These are phyloP conservation scores for Enteromius afrohamiltoni DNA, from an alignment of 2,797 vertebrate species.

Conservation along the genomic window DNA sequence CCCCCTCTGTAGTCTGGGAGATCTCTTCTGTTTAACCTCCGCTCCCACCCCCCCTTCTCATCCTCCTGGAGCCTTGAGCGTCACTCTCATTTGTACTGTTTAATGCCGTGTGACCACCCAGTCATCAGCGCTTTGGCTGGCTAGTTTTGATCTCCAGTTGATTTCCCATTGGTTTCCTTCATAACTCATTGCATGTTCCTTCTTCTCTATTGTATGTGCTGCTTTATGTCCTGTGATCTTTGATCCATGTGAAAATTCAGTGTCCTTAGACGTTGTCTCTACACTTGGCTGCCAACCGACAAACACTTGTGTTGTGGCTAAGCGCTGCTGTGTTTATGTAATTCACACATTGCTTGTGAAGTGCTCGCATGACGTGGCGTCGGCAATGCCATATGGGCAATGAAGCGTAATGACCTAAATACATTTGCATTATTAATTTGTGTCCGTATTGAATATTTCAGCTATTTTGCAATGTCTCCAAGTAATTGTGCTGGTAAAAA, in stretches of 20 bases:
- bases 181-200: not conserved
- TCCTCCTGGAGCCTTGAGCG: constrained; percentile 28
- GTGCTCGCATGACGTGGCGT: not conserved
- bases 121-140: constrained; percentile 15
- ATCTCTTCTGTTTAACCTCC: constrained; percentile 41
- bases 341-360: constrained; percentile 21
- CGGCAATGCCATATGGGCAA: constrained; percentile 16
- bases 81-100: constrained; percentile 15
- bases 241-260: constrained; percentile 2
- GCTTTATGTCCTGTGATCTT: constrained; percentile 1
- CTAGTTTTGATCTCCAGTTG: constrained; percentile 16
- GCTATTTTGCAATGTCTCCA: constrained; percentile 5
- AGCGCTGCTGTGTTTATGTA: not conserved
- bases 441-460: constrained; percentile 12
- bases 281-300: not conserved
- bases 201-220: not conserved
- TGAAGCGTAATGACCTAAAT: constrained; percentile 7
- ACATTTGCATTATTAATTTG: not conserved
- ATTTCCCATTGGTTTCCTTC: constrained; percentile 35
- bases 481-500: constrained; percentile 20
- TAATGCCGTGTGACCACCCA: constrained; percentile 24
- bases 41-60: constrained; percentile 5
- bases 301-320: constrained; percentile 29
- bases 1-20: constrained; percentile 25
- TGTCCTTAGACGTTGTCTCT: not conserved